These are phyloP conservation scores for Lacanobia wlatinum DNA, from an alignment of 2,888 invertebrate genomes.

Conservation along the genomic window DNA sequence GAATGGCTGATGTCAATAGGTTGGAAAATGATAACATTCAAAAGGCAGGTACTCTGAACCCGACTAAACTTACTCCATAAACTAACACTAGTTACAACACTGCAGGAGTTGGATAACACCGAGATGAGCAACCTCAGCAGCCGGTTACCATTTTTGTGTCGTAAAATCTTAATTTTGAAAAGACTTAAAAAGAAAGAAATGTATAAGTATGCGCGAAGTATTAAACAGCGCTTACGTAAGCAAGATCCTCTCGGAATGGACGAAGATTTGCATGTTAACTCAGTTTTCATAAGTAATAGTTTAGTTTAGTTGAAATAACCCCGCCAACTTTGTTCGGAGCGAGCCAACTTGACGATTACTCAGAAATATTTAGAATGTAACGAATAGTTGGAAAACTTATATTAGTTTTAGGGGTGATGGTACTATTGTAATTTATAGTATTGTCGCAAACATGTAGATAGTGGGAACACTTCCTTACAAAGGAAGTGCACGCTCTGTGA, in stretches of 20 bases:
- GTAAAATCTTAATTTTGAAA: slow-evolving; percentile 70
- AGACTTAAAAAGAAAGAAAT: slow-evolving; percentile 69
- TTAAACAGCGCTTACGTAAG: slow-evolving; percentile 78
- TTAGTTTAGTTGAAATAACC: slow-evolving; percentile 82
- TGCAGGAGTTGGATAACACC: slow-evolving; percentile 33
- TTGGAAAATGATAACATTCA: slow-evolving; percentile 27
- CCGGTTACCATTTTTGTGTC: slow-evolving; percentile 58
- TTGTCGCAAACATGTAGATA: slow-evolving; percentile 65
- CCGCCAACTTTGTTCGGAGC: slow-evolving; percentile 78
- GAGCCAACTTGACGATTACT: slow-evolving; percentile 81
- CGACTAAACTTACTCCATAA: neutral
- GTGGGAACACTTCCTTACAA: slow-evolving; percentile 59
- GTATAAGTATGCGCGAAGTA: slow-evolving; percentile 74
- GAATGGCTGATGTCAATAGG: slow-evolving; percentile 18
- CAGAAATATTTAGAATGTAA: slow-evolving; percentile 81
- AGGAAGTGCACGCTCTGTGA: slow-evolving; percentile 12
- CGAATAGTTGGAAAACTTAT: slow-evolving; percentile 77
- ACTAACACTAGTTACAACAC: slow-evolving; percentile 21
- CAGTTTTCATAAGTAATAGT: slow-evolving; percentile 87
- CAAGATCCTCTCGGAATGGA: slow-evolving; percentile 78
- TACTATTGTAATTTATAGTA: slow-evolving; percentile 65
- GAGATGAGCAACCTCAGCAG: slow-evolving; percentile 46
- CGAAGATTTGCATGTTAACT: slow-evolving; percentile 88
- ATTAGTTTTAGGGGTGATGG: slow-evolving; percentile 68
- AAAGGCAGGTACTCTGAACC: neutral